phyloP scores from a whole-genome alignment of 2,113 vertebrate species.

The Scartelaos histophorus region DNA sequence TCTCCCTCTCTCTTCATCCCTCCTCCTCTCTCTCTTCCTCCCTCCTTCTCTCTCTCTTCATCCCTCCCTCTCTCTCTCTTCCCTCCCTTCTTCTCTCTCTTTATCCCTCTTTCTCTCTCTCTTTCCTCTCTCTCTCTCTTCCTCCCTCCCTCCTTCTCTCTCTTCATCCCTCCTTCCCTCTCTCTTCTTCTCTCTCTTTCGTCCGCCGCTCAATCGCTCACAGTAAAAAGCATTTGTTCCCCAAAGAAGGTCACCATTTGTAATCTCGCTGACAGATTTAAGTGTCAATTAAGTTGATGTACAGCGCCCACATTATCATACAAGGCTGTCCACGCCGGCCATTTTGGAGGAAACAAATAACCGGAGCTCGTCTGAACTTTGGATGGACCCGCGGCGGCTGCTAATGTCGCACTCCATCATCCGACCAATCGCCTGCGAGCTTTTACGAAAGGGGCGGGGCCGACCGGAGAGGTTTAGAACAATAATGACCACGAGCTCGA shows the following conservation, averaged over 20 bases:
- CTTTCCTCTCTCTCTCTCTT: too few species aligned
- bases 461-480: constrained; percentile 66
- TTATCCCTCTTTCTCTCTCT: too few species aligned
- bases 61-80: too few species aligned
- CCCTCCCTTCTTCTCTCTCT: too few species aligned
- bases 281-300: constrained; percentile 78
- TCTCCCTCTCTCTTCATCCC: too few species aligned
- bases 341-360: constrained; percentile 77
- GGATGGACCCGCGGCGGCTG: constrained; percentile 68
- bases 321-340: constrained; percentile 70
- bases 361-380: constrained; percentile 71
- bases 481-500: constrained; percentile 45
- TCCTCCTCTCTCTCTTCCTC: too few species aligned
- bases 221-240: constrained; percentile 76
- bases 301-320: constrained; percentile 76
- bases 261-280: constrained; percentile 76
- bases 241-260: constrained; percentile 76
- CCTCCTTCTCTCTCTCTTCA: too few species aligned
- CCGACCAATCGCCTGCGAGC: constrained; percentile 62
- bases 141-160: too few species aligned
- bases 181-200: background rate
- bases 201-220: constrained; percentile 55
- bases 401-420: constrained; percentile 75
- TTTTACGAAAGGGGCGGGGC: constrained; percentile 42
- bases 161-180: too few species aligned